Evolutionary conservation across 2,888 invertebrate genomes (phyloP).

Genomic region (Frankliniella intonsa): DNA sequence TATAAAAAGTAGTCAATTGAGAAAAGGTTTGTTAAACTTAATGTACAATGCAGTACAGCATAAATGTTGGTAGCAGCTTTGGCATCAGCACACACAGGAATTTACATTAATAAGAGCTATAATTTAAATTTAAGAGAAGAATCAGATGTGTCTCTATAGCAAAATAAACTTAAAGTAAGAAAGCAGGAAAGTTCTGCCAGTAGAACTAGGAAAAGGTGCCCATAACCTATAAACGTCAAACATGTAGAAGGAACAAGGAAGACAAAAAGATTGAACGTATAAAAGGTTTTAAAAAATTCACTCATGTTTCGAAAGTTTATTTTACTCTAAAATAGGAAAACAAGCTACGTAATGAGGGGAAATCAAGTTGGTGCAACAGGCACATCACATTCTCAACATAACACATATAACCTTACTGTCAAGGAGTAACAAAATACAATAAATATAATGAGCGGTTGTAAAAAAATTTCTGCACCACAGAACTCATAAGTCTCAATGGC

Average conservation of each 20-base stretch:
- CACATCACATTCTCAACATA: neutral
- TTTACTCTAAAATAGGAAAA: neutral
- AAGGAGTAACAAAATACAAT: neutral
- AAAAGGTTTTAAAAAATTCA: neutral
- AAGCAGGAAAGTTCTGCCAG: neutral
- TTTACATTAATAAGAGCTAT: neutral
- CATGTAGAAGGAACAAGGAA: neutral
- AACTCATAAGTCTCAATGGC: neutral
- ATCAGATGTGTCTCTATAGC: neutral
- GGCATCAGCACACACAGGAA: neutral
- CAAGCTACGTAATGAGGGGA: neutral
- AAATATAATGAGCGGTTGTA: neutral
- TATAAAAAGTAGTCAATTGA: neutral
- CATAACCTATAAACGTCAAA: neutral
- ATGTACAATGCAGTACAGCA: neutral
- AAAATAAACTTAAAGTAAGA: neutral
- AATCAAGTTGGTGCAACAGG: neutral
- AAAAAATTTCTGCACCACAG: neutral
- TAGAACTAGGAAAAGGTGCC: neutral
- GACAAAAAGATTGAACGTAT: neutral
- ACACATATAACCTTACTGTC: conserved; percentile 1
- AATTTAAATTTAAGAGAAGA: neutral
- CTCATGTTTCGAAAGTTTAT: neutral
- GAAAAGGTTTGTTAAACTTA: neutral
- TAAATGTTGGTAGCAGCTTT: neutral